phyloP scores from a whole-genome alignment of 1,140 invertebrate genomes.

The Berghia stephanieae region DNA sequence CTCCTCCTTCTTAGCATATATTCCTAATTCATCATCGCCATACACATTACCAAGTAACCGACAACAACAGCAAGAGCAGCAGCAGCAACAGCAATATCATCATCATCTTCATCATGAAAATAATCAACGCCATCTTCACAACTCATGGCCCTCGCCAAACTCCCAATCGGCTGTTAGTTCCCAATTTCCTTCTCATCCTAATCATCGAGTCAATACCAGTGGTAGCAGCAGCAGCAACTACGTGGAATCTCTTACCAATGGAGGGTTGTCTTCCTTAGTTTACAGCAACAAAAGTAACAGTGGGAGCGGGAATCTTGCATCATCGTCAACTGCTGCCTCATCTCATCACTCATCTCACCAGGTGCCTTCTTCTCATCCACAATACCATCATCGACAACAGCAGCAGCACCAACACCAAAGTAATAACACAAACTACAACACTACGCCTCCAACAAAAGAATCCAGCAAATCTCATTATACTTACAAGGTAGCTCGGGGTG shows the following conservation, averaged over 20 bases:
- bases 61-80: neutral
- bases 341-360: too few species aligned
- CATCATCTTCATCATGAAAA: too few species aligned
- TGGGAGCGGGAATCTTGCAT: too few species aligned
- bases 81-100: conserved; percentile 8
- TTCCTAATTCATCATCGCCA: conserved; percentile 13
- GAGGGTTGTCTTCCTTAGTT: neutral
- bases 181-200: too few species aligned
- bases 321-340: too few species aligned
- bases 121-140: too few species aligned
- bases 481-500: neutral
- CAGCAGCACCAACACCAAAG: neutral
- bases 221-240: conserved; percentile 1
- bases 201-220: too few species aligned
- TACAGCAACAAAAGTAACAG: too few species aligned
- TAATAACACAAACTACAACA: conserved; percentile 2
- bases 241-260: conserved; percentile 12
- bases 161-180: too few species aligned
- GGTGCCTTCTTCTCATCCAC: too few species aligned
- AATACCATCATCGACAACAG: neutral
- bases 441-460: conserved; percentile 24
- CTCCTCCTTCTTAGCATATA: neutral
- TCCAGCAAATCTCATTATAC: too few species aligned
- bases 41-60: neutral
- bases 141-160: too few species aligned